Percentiles rank a stretch among this genome's conserved stretches.
Evolutionary conservation across 2,888 invertebrate species (phyloP).

Genomic region (Dynastes hyllus): DNA sequence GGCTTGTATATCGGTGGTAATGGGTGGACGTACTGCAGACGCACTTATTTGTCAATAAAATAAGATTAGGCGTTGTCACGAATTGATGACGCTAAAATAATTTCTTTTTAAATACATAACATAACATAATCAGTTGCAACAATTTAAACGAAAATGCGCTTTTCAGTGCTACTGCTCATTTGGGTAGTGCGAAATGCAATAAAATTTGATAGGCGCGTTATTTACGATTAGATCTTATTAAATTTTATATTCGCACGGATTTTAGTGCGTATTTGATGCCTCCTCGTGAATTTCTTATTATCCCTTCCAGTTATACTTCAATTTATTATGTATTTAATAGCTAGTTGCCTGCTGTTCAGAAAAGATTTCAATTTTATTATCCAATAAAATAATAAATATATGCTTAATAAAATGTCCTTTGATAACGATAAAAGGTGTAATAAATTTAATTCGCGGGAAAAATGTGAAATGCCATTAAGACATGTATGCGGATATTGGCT

Average conservation of each 20-base stretch:
- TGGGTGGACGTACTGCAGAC: background rate
- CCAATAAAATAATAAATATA: constrained; percentile 38
- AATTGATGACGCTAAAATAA: too few species aligned
- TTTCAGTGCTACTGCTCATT: background rate
- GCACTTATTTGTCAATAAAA: too few species aligned
- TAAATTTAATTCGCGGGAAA: constrained; percentile 37
- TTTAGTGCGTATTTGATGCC: constrained; percentile 11
- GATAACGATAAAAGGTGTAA: constrained; percentile 31
- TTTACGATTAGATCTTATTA: constrained; percentile 21
- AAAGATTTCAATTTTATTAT: constrained; percentile 34
- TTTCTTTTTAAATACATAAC: too few species aligned
- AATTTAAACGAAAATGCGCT: too few species aligned
- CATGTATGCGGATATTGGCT: constrained; percentile 7
- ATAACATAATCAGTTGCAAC: background rate
- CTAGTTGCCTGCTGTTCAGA: constrained; percentile 1
- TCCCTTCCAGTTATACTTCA: background rate
- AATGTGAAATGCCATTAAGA: constrained; percentile 31
- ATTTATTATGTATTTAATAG: constrained; percentile 9
- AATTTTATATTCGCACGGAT: constrained; percentile 7
- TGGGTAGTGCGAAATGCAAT: background rate
- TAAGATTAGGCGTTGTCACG: too few species aligned
- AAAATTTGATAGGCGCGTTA: background rate
- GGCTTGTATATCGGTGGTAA: too few species aligned
- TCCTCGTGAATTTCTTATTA: constrained; percentile 14
- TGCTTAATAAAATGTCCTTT: constrained; percentile 27